A percentile compares a stretch with the other conserved stretches of the same genome.
Evolutionary conservation across 2,113 vertebrate genomes (phyloP).

Genomic region (Gobiocypris rarus): DNA sequence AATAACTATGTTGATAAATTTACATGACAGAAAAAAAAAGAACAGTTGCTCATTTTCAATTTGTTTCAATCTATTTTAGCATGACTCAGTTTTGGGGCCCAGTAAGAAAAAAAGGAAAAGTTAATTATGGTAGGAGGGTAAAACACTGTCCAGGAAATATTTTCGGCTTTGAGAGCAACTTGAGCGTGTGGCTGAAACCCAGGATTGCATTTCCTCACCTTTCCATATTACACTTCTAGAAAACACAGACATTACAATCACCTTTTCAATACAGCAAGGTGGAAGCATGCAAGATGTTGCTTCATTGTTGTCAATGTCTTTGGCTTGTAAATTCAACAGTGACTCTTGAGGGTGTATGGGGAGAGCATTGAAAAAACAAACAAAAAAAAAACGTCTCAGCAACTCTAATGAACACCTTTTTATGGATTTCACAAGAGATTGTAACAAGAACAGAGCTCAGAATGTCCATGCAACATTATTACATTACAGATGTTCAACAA

Average conservation of each 20-base stretch:
- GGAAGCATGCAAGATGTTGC: constrained; percentile 2
- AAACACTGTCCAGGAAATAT: background rate
- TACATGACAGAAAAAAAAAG: constrained; percentile 26
- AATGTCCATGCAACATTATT: constrained; percentile 30
- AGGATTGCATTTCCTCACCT: constrained; percentile 16
- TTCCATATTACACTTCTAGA: constrained; percentile 7
- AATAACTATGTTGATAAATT: constrained; percentile 38
- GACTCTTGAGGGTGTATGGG: background rate
- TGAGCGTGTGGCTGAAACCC: background rate
- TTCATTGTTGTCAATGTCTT: constrained; percentile 40
- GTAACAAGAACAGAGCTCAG: constrained; percentile 37
- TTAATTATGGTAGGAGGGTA: background rate
- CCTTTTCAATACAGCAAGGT: background rate
- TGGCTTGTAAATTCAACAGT: constrained; percentile 53
- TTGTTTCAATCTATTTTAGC: background rate
- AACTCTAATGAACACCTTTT: constrained; percentile 18
- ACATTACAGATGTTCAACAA: constrained; percentile 46
- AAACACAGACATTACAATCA: constrained; percentile 26
- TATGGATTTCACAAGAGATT: constrained; percentile 14
- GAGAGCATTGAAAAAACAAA: background rate
- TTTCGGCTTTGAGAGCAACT: constrained; percentile 8
- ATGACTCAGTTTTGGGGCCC: background rate
- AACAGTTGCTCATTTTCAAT: constrained; percentile 1
- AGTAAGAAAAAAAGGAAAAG: no score
- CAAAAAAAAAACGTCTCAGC: background rate